These are phyloP conservation scores for Desmodus rotundus DNA, from an alignment of 2,113 vertebrate species.

Conservation along the genomic window DNA sequence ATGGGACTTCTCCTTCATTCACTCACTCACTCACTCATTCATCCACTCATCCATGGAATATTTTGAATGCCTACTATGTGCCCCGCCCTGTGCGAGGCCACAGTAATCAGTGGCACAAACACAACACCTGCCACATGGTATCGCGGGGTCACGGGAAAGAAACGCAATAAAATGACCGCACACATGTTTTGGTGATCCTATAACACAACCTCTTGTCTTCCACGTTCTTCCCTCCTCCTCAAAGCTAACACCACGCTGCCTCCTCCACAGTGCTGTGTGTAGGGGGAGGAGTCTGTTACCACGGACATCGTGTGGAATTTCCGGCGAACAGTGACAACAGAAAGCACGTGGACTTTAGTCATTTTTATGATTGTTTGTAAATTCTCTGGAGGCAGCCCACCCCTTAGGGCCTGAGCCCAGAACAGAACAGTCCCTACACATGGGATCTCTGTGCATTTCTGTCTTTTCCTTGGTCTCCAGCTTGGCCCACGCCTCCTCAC, in stretches of 20 bases:
- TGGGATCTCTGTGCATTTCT: fast-evolving
- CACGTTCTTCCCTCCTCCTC: background rate
- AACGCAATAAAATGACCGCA: background rate
- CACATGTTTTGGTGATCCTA: background rate
- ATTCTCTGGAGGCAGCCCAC: too few relatives aligned
- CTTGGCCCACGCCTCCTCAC: background rate
- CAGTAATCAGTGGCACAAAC: background rate
- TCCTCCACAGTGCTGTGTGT: background rate
- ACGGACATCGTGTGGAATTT: background rate
- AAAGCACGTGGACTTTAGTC: background rate
- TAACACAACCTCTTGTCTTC: background rate
- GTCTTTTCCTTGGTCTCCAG: background rate
- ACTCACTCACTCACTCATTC: background rate
- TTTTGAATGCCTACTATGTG: background rate
- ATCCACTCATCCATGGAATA: background rate
- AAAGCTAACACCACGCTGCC: background rate
- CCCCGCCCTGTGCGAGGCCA: background rate
- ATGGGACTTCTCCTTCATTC: background rate
- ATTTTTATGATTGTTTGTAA: background rate
- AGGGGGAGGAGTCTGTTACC: background rate
- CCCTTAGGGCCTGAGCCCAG: too few relatives aligned
- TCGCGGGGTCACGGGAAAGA: background rate
- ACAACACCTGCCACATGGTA: background rate
- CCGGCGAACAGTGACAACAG: background rate
- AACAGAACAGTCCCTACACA: fast-evolving